A percentile compares a stretch with the other conserved stretches of the same genome.
These are phyloP conservation scores for Nesidiocoris tenuis DNA, from an alignment of 2,888 invertebrate species.

Conservation along the genomic window DNA sequence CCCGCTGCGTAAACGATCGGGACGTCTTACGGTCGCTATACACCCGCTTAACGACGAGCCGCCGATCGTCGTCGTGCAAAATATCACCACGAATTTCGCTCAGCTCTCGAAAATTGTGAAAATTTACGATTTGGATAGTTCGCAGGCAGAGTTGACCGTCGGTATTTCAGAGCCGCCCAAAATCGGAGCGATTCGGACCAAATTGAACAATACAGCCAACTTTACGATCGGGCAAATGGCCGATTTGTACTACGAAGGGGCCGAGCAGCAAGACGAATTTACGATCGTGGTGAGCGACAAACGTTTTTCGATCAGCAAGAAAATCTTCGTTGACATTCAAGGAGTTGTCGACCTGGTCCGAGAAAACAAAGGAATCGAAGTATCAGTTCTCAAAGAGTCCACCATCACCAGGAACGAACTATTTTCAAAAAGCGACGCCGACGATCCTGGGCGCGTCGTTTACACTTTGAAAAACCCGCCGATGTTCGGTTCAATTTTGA, in stretches of 20 bases:
- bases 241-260: constrained; percentile 42
- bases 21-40: constrained; percentile 25
- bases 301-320: neutral
- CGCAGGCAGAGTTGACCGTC: constrained; percentile 25
- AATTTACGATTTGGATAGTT: constrained; percentile 36
- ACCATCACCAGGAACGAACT: constrained; percentile 26
- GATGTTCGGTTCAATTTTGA: constrained; percentile 38
- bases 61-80: constrained; percentile 25
- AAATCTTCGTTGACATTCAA: constrained; percentile 24
- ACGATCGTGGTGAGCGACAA: constrained; percentile 35
- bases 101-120: constrained; percentile 27
- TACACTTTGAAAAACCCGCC: constrained; percentile 43
- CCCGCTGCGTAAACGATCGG: constrained; percentile 26
- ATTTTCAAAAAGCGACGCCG: constrained; percentile 17
- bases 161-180: constrained; percentile 23
- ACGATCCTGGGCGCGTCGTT: neutral
- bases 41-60: constrained; percentile 43
- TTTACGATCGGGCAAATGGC: constrained; percentile 21
- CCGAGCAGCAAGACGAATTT: constrained; percentile 31
- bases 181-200: constrained; percentile 35
- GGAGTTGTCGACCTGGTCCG: constrained; percentile 24
- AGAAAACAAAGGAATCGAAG: constrained; percentile 43
- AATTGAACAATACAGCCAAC: constrained; percentile 28
- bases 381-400: constrained; percentile 5
- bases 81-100: constrained; percentile 23